Percentiles rank a stretch among this genome's conserved stretches.
Conservation (phyloP, 2,797 vertebrate genomes). For the Brachyrhaphis roseni region DNA sequence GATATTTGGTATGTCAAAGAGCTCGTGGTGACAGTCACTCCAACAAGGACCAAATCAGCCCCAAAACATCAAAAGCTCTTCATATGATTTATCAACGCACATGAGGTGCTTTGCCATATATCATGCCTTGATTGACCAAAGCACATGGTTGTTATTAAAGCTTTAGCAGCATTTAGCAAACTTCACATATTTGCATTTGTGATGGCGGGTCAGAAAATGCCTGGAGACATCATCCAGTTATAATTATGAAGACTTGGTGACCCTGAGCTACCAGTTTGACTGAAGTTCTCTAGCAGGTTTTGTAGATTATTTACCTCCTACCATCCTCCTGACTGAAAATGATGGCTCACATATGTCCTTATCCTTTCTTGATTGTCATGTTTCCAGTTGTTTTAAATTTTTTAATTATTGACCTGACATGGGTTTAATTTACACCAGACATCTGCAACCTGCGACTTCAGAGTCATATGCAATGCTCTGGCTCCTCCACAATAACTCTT, state of each 20-base stretch:
- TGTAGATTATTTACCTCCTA: neutral
- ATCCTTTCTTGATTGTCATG: neutral
- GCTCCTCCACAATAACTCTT: neutral
- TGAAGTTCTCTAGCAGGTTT: neutral
- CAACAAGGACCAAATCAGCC: neutral
- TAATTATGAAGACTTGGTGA: neutral
- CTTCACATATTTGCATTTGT: neutral
- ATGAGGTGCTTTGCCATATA: neutral
- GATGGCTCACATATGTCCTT: neutral
- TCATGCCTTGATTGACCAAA: neutral
- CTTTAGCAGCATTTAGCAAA: neutral
- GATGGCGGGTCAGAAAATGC: no score
- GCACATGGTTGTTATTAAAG: neutral
- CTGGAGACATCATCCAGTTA: neutral
- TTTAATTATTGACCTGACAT: neutral
- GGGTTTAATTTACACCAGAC: neutral
- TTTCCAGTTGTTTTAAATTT: neutral
- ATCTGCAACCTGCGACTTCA: neutral
- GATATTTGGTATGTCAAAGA: neutral
- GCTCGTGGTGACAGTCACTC: neutral
- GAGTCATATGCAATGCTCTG: neutral
- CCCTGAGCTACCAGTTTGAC: neutral
- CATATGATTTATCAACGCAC: neutral
- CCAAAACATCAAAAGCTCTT: neutral
- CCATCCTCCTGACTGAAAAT: neutral